Evolutionary conservation across 1,140 invertebrate genomes (phyloP).

Genomic region (Heliconius himera): DNA sequence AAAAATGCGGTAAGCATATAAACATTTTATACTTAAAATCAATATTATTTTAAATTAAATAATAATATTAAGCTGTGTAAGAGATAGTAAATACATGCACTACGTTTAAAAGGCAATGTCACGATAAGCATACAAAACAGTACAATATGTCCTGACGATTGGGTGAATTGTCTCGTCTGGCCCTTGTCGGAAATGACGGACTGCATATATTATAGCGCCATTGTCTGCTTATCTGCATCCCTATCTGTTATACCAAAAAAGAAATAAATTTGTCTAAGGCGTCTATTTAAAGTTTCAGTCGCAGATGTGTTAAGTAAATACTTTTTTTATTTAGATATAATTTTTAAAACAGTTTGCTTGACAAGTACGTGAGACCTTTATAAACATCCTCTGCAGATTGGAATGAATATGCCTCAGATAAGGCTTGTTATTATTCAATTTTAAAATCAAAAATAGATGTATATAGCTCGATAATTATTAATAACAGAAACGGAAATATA

Average conservation of each 20-base stretch:
- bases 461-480: neutral
- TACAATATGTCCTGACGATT: conserved; percentile 52
- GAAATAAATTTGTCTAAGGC: conserved; percentile 24
- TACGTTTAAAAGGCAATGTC: conserved; percentile 33
- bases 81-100: neutral
- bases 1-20: conserved; percentile 65
- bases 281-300: conserved; percentile 8
- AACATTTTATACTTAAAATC: neutral
- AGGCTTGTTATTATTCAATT: too few relatives aligned
- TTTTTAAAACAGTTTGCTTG: neutral
- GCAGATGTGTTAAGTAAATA: conserved; percentile 30
- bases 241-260: conserved; percentile 51
- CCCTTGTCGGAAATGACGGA: conserved; percentile 63
- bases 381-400: conserved; percentile 17
- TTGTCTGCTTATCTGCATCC: conserved; percentile 68
- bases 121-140: conserved; percentile 60
- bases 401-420: too few relatives aligned
- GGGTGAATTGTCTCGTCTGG: conserved; percentile 64
- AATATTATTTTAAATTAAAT: neutral
- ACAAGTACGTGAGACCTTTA: neutral
- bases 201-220: conserved; percentile 56
- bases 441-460: neutral
- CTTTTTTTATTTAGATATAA: neutral
- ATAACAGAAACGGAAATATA: neutral
- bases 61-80: neutral